phyloP scores from a whole-genome alignment of 2,113 vertebrate genomes.

The Rhinoptilus africanus region DNA sequence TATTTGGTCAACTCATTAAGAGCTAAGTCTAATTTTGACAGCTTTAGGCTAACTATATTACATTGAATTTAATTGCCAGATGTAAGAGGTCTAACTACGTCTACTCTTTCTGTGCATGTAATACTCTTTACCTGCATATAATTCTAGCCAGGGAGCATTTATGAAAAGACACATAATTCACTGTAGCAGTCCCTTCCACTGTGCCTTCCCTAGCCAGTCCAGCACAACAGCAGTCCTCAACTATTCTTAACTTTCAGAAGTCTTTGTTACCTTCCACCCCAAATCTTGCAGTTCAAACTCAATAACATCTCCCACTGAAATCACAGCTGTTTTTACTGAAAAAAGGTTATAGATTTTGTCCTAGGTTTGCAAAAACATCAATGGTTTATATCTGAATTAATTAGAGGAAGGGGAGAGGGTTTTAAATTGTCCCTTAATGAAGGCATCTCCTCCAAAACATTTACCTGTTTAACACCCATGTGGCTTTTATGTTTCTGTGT shows the following conservation, averaged over 20 bases:
- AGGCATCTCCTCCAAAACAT: not conserved
- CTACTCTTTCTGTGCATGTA: not conserved
- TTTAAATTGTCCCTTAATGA: not conserved
- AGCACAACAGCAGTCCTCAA: not conserved
- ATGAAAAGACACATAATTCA: not conserved
- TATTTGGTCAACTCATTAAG: not conserved
- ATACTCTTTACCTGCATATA: not conserved
- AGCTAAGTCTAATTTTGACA: not conserved
- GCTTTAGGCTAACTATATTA: not conserved
- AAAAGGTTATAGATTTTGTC: not conserved
- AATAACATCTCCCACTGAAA: not conserved
- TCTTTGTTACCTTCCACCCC: not conserved
- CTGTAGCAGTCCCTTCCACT: not conserved
- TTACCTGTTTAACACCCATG: not conserved
- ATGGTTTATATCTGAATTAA: not conserved
- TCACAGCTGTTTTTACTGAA: not conserved
- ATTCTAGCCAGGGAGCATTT: not conserved
- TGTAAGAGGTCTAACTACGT: not conserved
- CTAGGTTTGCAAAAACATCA: not conserved
- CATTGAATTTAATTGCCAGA: not conserved
- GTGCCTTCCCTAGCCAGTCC: not conserved
- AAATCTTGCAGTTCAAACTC: not conserved
- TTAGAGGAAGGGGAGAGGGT: fast-evolving
- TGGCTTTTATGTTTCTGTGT: not conserved
- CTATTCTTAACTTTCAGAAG: not conserved